These are phyloP conservation scores for Platanista minor DNA, from an alignment of 2,113 vertebrate species.

Conservation along the genomic window DNA sequence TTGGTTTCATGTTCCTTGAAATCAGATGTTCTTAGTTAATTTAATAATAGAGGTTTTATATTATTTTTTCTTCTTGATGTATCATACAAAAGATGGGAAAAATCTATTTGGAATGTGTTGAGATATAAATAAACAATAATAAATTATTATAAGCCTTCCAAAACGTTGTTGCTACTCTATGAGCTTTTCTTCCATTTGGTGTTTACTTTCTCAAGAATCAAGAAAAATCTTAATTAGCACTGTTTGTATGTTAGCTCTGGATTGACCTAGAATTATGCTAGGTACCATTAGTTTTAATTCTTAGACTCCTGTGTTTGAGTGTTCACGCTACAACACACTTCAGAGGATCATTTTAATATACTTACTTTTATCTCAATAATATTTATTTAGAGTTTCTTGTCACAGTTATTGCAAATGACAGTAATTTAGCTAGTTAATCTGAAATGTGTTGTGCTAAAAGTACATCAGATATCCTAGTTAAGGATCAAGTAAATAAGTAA, in stretches of 20 bases:
- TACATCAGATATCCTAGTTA: not conserved
- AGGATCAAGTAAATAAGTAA: conserved; percentile 1
- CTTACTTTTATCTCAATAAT: conserved; percentile 26
- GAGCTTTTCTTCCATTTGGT: conserved; percentile 41
- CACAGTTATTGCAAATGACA: conserved; percentile 40
- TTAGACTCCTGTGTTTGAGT: conserved; percentile 23
- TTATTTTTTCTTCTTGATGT: not conserved
- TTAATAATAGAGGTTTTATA: not conserved
- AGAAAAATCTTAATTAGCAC: conserved; percentile 21
- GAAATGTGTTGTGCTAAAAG: conserved; percentile 54
- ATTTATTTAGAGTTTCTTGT: conserved; percentile 21
- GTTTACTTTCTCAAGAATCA: conserved; percentile 43
- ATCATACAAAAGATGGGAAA: not conserved
- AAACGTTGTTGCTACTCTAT: not conserved
- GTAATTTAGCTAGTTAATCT: conserved; percentile 23
- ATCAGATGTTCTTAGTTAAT: conserved; percentile 21
- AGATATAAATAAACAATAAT: conserved; percentile 23
- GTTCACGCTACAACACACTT: not conserved
- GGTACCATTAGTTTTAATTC: not conserved
- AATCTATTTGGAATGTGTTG: not conserved
- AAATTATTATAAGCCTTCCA: not conserved
- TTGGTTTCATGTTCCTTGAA: not conserved
- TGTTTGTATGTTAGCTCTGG: not conserved
- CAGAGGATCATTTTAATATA: not conserved
- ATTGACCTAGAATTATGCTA: conserved; percentile 37